Evolutionary conservation across 2,888 invertebrate genomes (phyloP), one percentile per base, ranked within the genome.

Genomic region (Netelia inedita): DNA sequence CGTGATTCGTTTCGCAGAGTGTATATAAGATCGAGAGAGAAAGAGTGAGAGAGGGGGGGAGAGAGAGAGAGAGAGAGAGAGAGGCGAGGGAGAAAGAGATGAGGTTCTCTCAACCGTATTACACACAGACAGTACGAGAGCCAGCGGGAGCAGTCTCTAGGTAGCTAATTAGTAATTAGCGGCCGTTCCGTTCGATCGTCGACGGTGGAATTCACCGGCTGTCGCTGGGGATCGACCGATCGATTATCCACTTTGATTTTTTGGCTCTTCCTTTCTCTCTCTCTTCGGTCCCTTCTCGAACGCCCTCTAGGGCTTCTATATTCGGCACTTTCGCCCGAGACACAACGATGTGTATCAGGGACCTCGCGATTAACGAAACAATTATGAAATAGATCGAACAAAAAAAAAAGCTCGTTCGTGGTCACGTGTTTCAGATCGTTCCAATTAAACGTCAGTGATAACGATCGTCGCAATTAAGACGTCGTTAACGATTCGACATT

Each of bases 121-220:
- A 63, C 74, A 35, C 35, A 72, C 82, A 50, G 75, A 79, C 57
- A 79, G 84, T 86, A 80, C 59, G 71, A 59, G 61, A 74, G 63
- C 43, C 43, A 74, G 65, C 65, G 71, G 76, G 46, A 83, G 61
- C 76, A 85, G 74, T 78, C 80, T 79, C 83, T 83, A 74, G 85
- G 83, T 83, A 85, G 83, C 86, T 85, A 86, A 86, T 86, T 85
- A 86, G 80, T 85, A 86, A 86, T 86, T 86, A 86, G 86, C 83
- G 78, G 82, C 82, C 85, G 82, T 85, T 85, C 79, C 78, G 63
- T 85, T 79, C 82, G 85, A 81, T 84, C 81, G 46, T 78, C 81
- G 72, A 80, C 72, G 78, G 81, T 85, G 82, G 82, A 85, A 80
- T 80, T 82, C 82, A 73, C 81, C 85, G 85, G 85, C 85, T 86